Evolutionary conservation across 2,113 vertebrate species (phyloP).

Genomic region (Hippocampus guttulatus): DNA sequence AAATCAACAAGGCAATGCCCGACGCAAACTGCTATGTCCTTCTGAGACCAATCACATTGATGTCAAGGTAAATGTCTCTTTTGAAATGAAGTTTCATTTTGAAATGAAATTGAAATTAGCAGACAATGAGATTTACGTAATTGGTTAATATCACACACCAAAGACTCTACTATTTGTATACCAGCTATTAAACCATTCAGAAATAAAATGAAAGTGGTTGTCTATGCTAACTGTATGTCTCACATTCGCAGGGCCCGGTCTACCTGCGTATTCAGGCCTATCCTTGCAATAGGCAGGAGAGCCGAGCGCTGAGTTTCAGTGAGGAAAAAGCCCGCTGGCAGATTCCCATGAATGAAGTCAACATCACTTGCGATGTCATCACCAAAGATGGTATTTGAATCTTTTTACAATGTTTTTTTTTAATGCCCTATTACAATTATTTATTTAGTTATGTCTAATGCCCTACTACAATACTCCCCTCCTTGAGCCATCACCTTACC

Average conservation of each 20-base stretch:
- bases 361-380: slow-evolving; percentile 84
- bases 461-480: too few relatives aligned
- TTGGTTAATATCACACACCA: too few relatives aligned
- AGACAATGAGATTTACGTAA: too few relatives aligned
- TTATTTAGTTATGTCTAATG: not conserved
- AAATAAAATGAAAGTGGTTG: not conserved
- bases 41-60: slow-evolving; percentile 79
- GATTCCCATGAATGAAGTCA: slow-evolving; percentile 85
- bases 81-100: too few relatives aligned
- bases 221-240: not conserved
- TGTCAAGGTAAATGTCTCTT: slow-evolving; percentile 78
- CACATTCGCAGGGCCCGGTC: slow-evolving; percentile 80
- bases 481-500: too few relatives aligned
- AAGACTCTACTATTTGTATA: too few relatives aligned
- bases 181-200: not conserved
- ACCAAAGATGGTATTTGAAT: slow-evolving; percentile 77
- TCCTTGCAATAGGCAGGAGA: slow-evolving; percentile 81
- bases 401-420: too few relatives aligned
- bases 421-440: not conserved
- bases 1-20: slow-evolving; percentile 67
- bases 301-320: slow-evolving; percentile 83
- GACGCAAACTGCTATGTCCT: slow-evolving; percentile 82
- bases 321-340: slow-evolving; percentile 88
- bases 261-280: slow-evolving; percentile 83
- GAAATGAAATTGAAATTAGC: too few relatives aligned